phyloP scores from a whole-genome alignment of 2,888 invertebrate species.

The Rhimphoctona megacephalus region DNA sequence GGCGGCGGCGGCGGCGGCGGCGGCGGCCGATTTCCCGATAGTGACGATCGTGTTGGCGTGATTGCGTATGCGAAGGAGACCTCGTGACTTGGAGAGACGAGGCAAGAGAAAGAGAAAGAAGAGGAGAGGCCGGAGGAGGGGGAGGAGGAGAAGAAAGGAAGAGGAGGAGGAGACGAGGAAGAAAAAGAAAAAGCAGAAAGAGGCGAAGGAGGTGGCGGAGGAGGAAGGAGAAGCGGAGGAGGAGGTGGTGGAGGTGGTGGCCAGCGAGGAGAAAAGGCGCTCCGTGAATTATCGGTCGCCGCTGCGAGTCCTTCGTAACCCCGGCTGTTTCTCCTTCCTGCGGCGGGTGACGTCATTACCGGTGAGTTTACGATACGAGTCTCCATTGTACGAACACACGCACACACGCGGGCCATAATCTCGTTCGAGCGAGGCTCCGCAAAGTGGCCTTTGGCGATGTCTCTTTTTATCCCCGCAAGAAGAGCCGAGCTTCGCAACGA shows the following conservation, averaged over 20 bases:
- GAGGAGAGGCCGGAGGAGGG: constrained; percentile 53
- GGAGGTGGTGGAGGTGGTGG: constrained; percentile 51
- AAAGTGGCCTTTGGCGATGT: constrained; percentile 3
- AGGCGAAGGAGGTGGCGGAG: constrained; percentile 18
- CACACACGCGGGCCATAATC: background rate
- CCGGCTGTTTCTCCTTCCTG: constrained; percentile 76
- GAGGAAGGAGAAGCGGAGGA: constrained; percentile 48
- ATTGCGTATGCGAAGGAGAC: constrained; percentile 67
- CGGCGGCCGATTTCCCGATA: constrained; percentile 56
- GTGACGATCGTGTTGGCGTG: constrained; percentile 46
- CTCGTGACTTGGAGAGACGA: constrained; percentile 69
- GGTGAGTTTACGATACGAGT: constrained; percentile 75
- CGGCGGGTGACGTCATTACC: constrained; percentile 82
- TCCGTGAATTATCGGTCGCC: constrained; percentile 75
- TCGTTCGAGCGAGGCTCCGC: constrained; percentile 4
- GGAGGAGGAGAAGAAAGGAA: constrained; percentile 57
- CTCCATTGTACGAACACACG: background rate
- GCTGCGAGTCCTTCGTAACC: constrained; percentile 76
- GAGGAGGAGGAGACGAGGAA: constrained; percentile 48
- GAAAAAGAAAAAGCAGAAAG: background rate
- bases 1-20: constrained; percentile 64
- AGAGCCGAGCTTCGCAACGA: background rate
- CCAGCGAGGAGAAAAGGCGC: constrained; percentile 54
- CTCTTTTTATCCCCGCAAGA: constrained; percentile 9
- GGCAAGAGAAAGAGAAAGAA: constrained; percentile 61